A percentile compares a stretch with the other conserved stretches of the same genome.
These are phyloP conservation scores for Acrocephalus scirpaceus DNA, from an alignment of 2,797 vertebrate genomes.

Conservation along the genomic window DNA sequence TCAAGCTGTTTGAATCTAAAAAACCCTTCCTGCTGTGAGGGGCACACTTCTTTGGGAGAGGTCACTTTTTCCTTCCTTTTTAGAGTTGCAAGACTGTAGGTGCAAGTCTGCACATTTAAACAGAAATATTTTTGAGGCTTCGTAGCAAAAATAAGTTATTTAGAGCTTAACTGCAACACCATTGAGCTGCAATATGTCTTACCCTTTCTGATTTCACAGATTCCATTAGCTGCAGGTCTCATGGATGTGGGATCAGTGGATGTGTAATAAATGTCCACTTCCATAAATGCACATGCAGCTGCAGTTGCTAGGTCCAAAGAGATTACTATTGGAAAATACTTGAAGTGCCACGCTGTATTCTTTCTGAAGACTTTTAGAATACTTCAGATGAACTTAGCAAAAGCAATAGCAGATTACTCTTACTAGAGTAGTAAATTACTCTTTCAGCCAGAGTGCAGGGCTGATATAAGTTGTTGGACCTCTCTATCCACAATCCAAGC, in stretches of 20 bases:
- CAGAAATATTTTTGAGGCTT: not conserved
- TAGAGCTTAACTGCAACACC: not conserved
- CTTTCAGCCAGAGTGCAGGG: no score
- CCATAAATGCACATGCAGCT: not conserved
- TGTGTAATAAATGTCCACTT: not conserved
- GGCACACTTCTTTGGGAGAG: not conserved
- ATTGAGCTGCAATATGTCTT: not conserved
- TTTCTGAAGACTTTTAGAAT: not conserved
- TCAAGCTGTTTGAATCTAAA: not conserved
- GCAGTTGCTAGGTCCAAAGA: not conserved
- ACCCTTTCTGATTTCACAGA: not conserved
- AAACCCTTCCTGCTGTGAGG: not conserved
- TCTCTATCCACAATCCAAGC: not conserved
- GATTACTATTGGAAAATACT: not conserved
- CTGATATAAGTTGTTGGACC: not conserved
- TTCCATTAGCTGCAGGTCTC: not conserved
- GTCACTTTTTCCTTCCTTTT: not conserved
- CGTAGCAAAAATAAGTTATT: not conserved
- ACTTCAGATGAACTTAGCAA: not conserved
- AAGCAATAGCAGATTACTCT: not conserved
- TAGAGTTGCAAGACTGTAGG: not conserved
- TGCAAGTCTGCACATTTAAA: not conserved
- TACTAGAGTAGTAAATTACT: not conserved
- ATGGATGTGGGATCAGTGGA: rapidly evolving
- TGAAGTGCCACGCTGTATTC: rapidly evolving